Evolutionary conservation across 2,113 vertebrate species (phyloP).

Genomic region (Hemiprocne comata): DNA sequence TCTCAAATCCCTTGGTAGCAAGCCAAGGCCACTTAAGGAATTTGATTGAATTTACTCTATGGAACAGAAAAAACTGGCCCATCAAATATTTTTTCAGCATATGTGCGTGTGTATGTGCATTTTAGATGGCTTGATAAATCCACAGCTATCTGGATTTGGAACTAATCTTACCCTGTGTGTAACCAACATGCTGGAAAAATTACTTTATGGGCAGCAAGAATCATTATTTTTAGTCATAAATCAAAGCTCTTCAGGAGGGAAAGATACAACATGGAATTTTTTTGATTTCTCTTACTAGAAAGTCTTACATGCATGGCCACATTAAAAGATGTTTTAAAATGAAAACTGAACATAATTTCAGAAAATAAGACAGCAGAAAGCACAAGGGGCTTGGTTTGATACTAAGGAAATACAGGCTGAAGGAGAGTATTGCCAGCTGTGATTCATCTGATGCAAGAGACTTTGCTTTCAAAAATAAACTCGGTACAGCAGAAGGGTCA

Average conservation of each 20-base stretch:
- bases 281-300: conserved; percentile 38
- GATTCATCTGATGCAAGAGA: conserved; percentile 56
- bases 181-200: conserved; percentile 55
- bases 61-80: neutral
- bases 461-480: conserved; percentile 57
- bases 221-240: conserved; percentile 53
- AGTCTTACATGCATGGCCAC: conserved; percentile 9
- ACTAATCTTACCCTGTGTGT: conserved; percentile 24
- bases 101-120: neutral
- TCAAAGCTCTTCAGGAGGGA: conserved; percentile 49
- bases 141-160: conserved; percentile 60
- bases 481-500: neutral
- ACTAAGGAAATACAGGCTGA: conserved; percentile 1
- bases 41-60: neutral
- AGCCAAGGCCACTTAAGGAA: conserved; percentile 2
- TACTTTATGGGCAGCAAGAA: conserved; percentile 35
- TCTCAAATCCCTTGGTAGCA: neutral
- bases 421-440: conserved; percentile 30
- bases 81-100: neutral
- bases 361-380: conserved; percentile 55
- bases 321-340: conserved; percentile 35
- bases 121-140: conserved; percentile 52
- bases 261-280: conserved; percentile 33
- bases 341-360: conserved; percentile 55
- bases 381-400: conserved; percentile 34